These are phyloP conservation scores for Dascyllus trimaculatus DNA, from an alignment of 2,113 vertebrate genomes.

Conservation along the genomic window DNA sequence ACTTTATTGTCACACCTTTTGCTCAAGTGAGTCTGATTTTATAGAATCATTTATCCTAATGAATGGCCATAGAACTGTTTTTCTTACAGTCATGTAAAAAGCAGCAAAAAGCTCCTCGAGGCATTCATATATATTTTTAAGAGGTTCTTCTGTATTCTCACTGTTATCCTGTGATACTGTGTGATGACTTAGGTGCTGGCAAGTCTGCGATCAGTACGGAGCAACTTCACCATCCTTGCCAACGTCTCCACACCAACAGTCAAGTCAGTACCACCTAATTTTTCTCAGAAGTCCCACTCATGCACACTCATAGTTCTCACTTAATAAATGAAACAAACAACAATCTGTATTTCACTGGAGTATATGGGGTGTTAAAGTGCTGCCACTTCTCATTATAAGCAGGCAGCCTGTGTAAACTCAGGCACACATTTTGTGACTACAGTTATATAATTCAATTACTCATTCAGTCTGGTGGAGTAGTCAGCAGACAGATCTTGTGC, in stretches of 20 bases:
- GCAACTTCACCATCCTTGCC: conserved; percentile 88
- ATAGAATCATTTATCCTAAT: not conserved
- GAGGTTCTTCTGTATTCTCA: not conserved
- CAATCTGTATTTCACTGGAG: rapidly evolving
- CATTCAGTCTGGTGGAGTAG: too few species aligned
- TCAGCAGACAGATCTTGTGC: too few species aligned
- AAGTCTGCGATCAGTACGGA: conserved; percentile 90
- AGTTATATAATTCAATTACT: too few species aligned
- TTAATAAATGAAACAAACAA: not conserved
- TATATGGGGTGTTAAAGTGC: not conserved
- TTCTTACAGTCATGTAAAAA: not conserved
- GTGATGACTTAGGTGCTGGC: conserved; percentile 88
- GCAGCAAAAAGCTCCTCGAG: too few species aligned
- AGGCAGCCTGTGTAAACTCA: too few species aligned
- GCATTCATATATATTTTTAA: not conserved
- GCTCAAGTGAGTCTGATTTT: conserved; percentile 88
- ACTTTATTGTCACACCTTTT: conserved; percentile 94
- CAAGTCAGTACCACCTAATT: conserved; percentile 80
- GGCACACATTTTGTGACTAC: too few species aligned
- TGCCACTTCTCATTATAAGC: too few species aligned
- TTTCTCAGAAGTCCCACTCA: not conserved
- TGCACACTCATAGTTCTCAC: not conserved
- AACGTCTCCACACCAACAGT: conserved; percentile 82
- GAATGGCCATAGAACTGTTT: too few species aligned
- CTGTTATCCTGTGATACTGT: not conserved